Percentiles rank a stretch among this genome's conserved stretches.
phyloP scores from a whole-genome alignment of 2,113 vertebrate species.

The Hyperoodon ampullatus region DNA sequence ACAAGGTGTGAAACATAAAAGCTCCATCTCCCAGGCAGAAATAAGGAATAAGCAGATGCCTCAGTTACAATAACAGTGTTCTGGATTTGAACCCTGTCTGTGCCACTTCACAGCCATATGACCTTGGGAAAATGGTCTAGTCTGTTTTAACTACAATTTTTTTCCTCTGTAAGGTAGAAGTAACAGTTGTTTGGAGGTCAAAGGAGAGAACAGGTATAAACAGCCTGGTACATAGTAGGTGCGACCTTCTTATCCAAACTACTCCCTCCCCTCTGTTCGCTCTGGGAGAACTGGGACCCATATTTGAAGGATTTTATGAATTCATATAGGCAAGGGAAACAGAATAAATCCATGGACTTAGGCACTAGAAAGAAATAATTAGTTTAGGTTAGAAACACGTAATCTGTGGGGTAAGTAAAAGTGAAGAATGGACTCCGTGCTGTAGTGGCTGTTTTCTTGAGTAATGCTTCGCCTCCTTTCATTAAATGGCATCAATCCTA shows the following conservation, averaged over 20 bases:
- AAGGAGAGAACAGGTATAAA: background rate
- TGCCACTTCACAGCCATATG: background rate
- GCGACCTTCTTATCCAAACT: background rate
- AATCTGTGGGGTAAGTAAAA: background rate
- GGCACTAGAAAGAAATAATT: background rate
- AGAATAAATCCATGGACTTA: background rate
- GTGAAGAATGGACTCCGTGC: background rate
- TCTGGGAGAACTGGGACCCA: background rate
- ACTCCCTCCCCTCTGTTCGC: background rate
- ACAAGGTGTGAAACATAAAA: background rate
- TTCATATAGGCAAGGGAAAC: background rate
- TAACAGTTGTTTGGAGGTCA: background rate
- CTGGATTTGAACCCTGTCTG: background rate
- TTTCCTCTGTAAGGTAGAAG: background rate
- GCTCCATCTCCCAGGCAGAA: background rate
- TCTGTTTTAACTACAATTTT: background rate
- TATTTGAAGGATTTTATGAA: slow-evolving; percentile 2
- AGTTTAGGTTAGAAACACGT: background rate
- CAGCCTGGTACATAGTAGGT: background rate
- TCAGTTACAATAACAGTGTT: background rate
- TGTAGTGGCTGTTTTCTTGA: background rate
- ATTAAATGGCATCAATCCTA: background rate
- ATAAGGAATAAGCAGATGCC: background rate
- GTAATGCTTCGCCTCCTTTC: background rate
- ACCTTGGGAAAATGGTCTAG: background rate